Base-by-base conservation (phyloP, 2,113 vertebrate genomes). In the Anser brachyrhynchus region DNA sequence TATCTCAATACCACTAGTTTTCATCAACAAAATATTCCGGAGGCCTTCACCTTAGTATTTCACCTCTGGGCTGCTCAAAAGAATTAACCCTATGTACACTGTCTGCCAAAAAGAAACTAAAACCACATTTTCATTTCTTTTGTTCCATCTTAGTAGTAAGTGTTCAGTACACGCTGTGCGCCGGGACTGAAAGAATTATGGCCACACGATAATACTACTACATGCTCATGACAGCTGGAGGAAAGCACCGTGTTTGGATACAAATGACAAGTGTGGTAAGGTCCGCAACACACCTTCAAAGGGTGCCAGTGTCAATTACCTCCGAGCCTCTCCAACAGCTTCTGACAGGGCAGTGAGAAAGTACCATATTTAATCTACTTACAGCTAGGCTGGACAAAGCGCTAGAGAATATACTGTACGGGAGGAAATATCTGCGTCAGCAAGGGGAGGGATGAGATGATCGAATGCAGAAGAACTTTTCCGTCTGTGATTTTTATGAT, bases 91-190 rank as follows among this genome's bases (percentile, higher is more conserved):
- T 97, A 79, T 61, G 43, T 86, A 94, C 92, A 91, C 90, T 93
- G 83, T 94, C 97, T 98, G 97, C 97, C 97, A 98, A 98, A 98
- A 97, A 97, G 88, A 97, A 93, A 95, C 86, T 52, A 93, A 95
- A 97, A 84, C 86, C 96, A 94, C 94, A 96, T 98, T 98, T 98
- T 97, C 93, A 96, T 97, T 97, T 97, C 89, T 97, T 96, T 97
- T 92, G 94, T 96, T 98, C 94, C 94, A 86, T 90, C 94, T 90
- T 71, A 95, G 96, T 77, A 80, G 66, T 72, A 96, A 97, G 95
- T 66, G 67, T 78, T 97, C 95, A 88, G 94, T 62, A 62, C 80
- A 89, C 87, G 90, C 96, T 95, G 82, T 93, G 77, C 44, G 73
- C 93, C 52, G 75, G 89, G 70, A 67, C 65, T 72, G 83, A 71